Conservation (phyloP, 2,888 invertebrate species). For the Cotesia congregata region DNA sequence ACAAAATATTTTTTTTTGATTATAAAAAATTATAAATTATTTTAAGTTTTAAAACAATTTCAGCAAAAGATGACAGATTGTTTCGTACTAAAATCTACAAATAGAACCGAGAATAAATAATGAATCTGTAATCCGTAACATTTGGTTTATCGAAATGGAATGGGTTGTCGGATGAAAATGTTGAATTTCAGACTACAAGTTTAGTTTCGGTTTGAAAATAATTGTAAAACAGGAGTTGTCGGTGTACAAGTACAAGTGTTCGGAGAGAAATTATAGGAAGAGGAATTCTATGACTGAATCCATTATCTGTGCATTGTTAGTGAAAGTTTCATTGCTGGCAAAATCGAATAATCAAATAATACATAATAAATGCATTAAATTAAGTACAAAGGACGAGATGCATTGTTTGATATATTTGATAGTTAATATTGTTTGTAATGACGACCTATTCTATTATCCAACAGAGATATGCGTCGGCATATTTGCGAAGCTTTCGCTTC, state of each 20-base stretch:
- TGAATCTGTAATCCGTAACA: neutral
- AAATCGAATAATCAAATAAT: conserved; percentile 29
- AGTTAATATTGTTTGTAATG: neutral
- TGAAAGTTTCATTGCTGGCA: conserved; percentile 30
- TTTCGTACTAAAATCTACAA: neutral
- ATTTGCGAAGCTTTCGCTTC: conserved; percentile 15
- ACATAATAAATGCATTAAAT: neutral
- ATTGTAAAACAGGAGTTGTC: conserved; percentile 28
- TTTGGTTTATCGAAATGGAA: neutral
- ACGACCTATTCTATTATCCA: neutral
- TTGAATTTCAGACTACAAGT: conserved; percentile 7
- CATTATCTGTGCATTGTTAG: neutral
- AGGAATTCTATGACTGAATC: neutral
- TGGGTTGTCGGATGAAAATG: neutral
- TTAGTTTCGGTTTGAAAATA: conserved; percentile 20
- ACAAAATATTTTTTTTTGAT: too few relatives aligned
- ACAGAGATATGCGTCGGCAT: neutral
- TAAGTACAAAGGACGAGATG: neutral
- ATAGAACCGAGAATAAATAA: conserved; percentile 6
- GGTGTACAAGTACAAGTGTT: neutral
- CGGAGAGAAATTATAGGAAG: neutral
- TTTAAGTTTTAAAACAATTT: too few relatives aligned
- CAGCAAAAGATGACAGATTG: too few relatives aligned
- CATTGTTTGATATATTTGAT: neutral
- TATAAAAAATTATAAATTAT: too few relatives aligned